Evolutionary conservation across 1,140 invertebrate genomes (phyloP).

Genomic region (Trissolcus basalis): DNA sequence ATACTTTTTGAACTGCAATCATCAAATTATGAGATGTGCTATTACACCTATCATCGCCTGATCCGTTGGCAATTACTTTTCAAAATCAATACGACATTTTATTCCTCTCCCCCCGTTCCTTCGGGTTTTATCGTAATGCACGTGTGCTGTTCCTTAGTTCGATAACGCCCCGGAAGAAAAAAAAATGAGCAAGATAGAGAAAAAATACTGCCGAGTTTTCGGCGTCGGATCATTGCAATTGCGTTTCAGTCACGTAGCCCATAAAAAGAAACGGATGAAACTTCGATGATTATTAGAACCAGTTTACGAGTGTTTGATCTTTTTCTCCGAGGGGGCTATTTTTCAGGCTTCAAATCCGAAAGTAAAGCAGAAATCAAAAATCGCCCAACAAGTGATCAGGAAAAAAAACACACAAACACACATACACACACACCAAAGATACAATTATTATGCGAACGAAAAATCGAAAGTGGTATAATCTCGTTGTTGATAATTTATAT

Average conservation of each 20-base stretch:
- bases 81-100: too few relatives aligned
- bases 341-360: not conserved
- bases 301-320: conserved; percentile 21
- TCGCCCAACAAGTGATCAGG: too few relatives aligned
- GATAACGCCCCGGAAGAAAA: not conserved
- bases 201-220: conserved; percentile 6
- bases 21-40: too few relatives aligned
- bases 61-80: too few relatives aligned
- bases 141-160: not conserved
- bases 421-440: too few relatives aligned
- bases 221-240: conserved; percentile 10
- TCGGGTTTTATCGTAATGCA: too few relatives aligned
- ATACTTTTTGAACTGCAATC: not conserved
- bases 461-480: too few relatives aligned
- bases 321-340: not conserved
- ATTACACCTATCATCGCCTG: too few relatives aligned
- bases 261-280: conserved; percentile 26
- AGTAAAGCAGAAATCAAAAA: not conserved
- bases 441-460: too few relatives aligned
- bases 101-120: too few relatives aligned
- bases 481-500: too few relatives aligned
- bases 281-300: conserved; percentile 23
- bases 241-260: conserved; percentile 23
- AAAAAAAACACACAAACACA: too few relatives aligned
- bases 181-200: conserved; percentile 7